Base-by-base conservation (phyloP, 2,888 invertebrate species). In the Shargacucullia verbasci region DNA sequence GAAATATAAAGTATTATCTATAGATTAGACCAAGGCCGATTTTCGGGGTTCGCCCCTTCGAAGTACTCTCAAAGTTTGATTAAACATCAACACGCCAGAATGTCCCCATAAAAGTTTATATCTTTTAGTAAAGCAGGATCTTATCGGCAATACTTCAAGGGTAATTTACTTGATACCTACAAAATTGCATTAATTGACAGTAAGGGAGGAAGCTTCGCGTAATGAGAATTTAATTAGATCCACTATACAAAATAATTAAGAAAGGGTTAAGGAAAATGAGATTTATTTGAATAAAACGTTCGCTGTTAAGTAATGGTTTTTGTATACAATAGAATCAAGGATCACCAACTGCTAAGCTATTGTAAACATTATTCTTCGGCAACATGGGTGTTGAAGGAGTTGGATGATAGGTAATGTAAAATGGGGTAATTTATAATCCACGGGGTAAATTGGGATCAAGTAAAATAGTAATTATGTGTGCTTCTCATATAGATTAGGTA, bases 161-260 rank as follows among this genome's bases (percentile, higher is more conserved):
- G 53, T 50, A 53, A 64, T 64, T 58, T 43, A 52, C 44, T 34
- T 15, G 52, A 56, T 64, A 60, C 39, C 50, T 53, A 58, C 56
- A 48, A 15, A 70, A 64, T 58, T 68, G 55, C 35, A 60, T 64
- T 60, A 64, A 71, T 71, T 71, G 59, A 58, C 58, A 58, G 57
- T 68, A 60, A 67, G 39, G 38, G 49, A 39, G 49, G 33, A 68
- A 58, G 56, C 57, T 57, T 67, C 63, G n/a, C 35, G 40, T 72
- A 72, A 72, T 60, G 72, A 72, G 62, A 54, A 41, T 72, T 72
- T 72, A 67, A 72, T 72, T 72, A 71, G 59, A 58, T 33, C 44
- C 38, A 61, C 62, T 66, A 69, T 65, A 65, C 60, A 66, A 66
- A 66, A 66, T 73, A 65, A 73, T 71, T 66, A 59, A 61, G 35